Conservation (phyloP, 1,140 invertebrate genomes). For the Heliconius eleuchia region DNA sequence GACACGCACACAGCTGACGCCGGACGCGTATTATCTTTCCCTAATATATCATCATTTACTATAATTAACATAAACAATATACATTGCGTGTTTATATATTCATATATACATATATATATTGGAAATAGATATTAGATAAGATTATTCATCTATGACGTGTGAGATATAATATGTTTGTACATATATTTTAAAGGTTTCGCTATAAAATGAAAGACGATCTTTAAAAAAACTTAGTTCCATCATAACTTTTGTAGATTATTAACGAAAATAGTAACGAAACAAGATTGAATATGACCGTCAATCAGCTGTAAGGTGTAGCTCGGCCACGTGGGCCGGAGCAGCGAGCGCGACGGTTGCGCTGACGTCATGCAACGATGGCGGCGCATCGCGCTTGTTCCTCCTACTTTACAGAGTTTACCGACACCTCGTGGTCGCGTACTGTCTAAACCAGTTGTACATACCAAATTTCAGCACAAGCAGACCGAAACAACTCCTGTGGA, state of each 20-base stretch:
- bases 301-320: slow-evolving; percentile 59
- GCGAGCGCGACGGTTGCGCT: slow-evolving; percentile 54
- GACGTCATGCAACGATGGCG: slow-evolving; percentile 62
- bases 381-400: slow-evolving; percentile 44
- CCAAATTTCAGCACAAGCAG: slow-evolving; percentile 71
- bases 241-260: background rate
- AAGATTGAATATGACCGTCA: slow-evolving; percentile 11
- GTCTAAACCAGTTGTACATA: slow-evolving; percentile 73
- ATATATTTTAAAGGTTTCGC: background rate
- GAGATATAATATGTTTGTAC: background rate
- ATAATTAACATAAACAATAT: slow-evolving; percentile 6
- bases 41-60: slow-evolving; percentile 40
- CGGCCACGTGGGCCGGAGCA: slow-evolving; percentile 64
- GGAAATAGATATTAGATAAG: slow-evolving; percentile 3
- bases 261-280: background rate
- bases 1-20: slow-evolving; percentile 79
- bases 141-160: background rate
- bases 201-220: background rate
- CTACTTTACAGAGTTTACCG: slow-evolving; percentile 47
- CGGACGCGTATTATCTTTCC: slow-evolving; percentile 67
- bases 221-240: background rate
- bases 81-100: background rate
- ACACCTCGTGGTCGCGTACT: slow-evolving; percentile 55
- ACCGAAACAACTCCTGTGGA: slow-evolving; percentile 60
- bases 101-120: background rate